Conservation (phyloP, 2,113 vertebrate genomes). For the Gopherus evgoodei region DNA sequence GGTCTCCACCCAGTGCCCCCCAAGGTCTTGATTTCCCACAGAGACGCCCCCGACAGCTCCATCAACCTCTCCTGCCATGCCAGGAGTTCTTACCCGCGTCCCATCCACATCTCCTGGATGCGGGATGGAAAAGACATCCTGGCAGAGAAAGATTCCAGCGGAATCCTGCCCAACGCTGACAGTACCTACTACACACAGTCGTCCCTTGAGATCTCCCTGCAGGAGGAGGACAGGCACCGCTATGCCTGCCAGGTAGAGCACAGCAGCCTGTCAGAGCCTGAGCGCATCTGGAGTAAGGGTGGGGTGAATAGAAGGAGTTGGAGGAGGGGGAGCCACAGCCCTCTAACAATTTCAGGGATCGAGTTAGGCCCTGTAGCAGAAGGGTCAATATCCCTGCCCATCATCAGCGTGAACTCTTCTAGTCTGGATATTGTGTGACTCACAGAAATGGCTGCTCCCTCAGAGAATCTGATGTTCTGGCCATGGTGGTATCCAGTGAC, state of each 20-base stretch:
- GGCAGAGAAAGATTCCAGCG: neutral
- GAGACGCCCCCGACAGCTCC: neutral
- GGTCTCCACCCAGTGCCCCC: neutral
- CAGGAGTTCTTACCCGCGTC: neutral
- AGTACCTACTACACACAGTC: neutral
- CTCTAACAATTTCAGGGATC: neutral
- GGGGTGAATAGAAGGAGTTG: neutral
- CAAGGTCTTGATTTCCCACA: neutral
- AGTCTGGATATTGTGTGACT: neutral
- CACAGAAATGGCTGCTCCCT: neutral
- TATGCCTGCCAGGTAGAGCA: conserved; percentile 27
- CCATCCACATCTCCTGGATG: neutral
- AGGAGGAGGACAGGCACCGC: neutral
- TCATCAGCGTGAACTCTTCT: neutral
- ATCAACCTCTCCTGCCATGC: neutral
- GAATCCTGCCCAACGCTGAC: neutral
- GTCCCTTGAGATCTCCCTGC: conserved; percentile 11
- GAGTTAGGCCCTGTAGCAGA: neutral
- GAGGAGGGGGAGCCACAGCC: neutral
- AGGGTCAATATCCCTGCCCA: neutral
- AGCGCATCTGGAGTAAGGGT: conserved; percentile 15
- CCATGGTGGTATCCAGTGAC: neutral
- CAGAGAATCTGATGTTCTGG: neutral
- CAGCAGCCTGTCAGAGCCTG: conserved; percentile 6
- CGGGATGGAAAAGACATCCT: neutral